phyloP scores from a whole-genome alignment of 1,140 invertebrate species.

The Dendrolimus kikuchii region DNA sequence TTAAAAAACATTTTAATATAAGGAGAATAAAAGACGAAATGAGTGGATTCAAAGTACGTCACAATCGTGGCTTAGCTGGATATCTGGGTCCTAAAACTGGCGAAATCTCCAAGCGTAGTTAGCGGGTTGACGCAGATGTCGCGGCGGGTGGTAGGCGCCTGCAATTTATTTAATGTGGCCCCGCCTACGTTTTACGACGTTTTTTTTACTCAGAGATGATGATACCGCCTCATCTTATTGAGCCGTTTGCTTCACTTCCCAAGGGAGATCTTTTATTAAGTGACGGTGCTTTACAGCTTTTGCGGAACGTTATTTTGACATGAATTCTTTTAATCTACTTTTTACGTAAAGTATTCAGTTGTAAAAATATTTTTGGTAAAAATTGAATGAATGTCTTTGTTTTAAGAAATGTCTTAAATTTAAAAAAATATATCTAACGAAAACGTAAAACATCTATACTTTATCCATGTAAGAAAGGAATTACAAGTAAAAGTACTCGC shows the following conservation, averaged over 20 bases:
- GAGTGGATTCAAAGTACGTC: too few species aligned
- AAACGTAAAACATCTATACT: too few species aligned
- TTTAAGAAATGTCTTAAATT: too few species aligned
- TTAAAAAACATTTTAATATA: too few species aligned
- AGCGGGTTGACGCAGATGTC: conserved; percentile 31
- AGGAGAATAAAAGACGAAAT: too few species aligned
- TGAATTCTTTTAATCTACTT: conserved; percentile 15
- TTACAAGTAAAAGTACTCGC: too few species aligned
- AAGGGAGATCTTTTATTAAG: conserved; percentile 61
- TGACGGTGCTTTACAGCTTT: conserved; percentile 48
- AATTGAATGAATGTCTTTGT: too few species aligned
- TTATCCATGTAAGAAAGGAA: too few species aligned
- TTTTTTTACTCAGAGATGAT: conserved; percentile 49
- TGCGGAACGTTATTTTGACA: conserved; percentile 18
- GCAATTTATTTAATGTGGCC: conserved; percentile 60
- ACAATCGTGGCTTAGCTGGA: too few species aligned
- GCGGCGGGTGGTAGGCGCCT: conserved; percentile 30
- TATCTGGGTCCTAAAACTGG: conserved; percentile 4
- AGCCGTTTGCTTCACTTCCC: conserved; percentile 56
- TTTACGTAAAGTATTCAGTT: neutral
- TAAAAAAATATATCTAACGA: too few species aligned
- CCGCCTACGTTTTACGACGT: conserved; percentile 46
- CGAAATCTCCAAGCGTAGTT: conserved; percentile 13
- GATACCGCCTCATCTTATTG: conserved; percentile 56
- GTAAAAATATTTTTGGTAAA: too few species aligned